Base-by-base conservation (phyloP, 2,113 vertebrate species). In the Proterorhinus semilunaris region DNA sequence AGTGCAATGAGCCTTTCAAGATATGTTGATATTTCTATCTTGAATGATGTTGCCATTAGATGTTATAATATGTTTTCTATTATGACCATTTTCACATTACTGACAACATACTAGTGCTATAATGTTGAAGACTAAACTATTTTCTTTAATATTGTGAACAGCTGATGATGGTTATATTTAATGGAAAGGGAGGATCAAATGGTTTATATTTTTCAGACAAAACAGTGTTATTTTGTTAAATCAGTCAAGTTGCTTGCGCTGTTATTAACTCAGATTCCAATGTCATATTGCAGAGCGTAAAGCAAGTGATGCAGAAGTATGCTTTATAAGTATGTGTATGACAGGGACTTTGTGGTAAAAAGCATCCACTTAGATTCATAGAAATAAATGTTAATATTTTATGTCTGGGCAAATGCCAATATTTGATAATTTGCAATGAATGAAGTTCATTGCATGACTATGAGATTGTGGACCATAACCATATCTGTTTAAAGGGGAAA, bases 1-100 rank as follows among this genome's bases (percentile, higher is more conserved):
- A 87, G 89, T 94, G 92, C 93, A 91, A 94, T 95, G 94, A 95
- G 93, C 92, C 94, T 92, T 93, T 93, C 83, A 81, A 90, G 79
- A 90, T 80, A 71, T 87, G 81, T 91, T 89, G 78, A 90, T 78
- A 90, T 92, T 92, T 92, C 91, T 91, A 91, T 89, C 83, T 85
- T 87, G 53, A 65, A 83, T 58, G 69, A 89, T 74, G 86, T 89
- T 86, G 84, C 87, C 83, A 87, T 91, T 91, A 90, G 84, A 92
- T 83, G 82, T 92, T 89, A 74, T 85, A 84, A 87, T 87, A 83
- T 87, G 86, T 92, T 92, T 90, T 93, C 81, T 89, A 89, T 92
- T 91, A 81, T 75, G 68, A 91, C 85, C 78, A 86, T 86, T 91
- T 89, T 88, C 85, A 88, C 81, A 88, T 85, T 88, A 86, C 79